Evolutionary conservation across 2,888 invertebrate genomes (phyloP), one percentile per base, ranked within the genome.

Genomic region (Nipponacmea schrenckii): DNA sequence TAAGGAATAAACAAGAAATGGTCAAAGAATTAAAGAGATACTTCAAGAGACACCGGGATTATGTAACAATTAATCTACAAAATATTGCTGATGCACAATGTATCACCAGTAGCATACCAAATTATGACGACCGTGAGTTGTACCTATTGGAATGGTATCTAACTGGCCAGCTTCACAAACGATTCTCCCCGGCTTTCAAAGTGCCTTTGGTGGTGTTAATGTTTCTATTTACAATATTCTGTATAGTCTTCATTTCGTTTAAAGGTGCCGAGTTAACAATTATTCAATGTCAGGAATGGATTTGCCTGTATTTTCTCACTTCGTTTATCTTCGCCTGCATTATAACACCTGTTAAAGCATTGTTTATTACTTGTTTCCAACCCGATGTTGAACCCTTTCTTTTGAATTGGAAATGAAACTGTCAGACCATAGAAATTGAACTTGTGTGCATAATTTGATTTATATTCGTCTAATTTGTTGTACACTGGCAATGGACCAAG

Each of bases 101-200:
- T 62, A 62, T 56, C 24, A 56, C 45, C 14, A 62, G 56, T 15
- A 62, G 2, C 39, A 17, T 64, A 45, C 70, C 66, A 31, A 31
- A 27, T 15, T 70, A 66, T 62, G 65, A 64, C 5, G 65, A 70
- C 20, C 24, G 56, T 20, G 70, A 70, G 24, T 62, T 70, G n/a
- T 70, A 70, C 24, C 7, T 70, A n/a, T 48, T 66, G 15, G 70
- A 70, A 56, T 70, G 70, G 70, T 64, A 56, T 31, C 17, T 70
- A n/a, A 70, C 62, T 4, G 62, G 56, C 7, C 45, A 64, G 20
- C 66, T 70, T 14, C n/a, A 44, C 17, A 70, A 70, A 44, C n/a
- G 8, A 15, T 56, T 70, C 7, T 66, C 70, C 17, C 31, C 56
- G 17, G 56, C 20, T 15, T 39, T 66, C 24, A 56, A 24, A 39